A percentile compares a stretch with the other conserved stretches of the same genome.
phyloP scores from a whole-genome alignment of 2,797 vertebrate genomes.

The Picus viridis region DNA sequence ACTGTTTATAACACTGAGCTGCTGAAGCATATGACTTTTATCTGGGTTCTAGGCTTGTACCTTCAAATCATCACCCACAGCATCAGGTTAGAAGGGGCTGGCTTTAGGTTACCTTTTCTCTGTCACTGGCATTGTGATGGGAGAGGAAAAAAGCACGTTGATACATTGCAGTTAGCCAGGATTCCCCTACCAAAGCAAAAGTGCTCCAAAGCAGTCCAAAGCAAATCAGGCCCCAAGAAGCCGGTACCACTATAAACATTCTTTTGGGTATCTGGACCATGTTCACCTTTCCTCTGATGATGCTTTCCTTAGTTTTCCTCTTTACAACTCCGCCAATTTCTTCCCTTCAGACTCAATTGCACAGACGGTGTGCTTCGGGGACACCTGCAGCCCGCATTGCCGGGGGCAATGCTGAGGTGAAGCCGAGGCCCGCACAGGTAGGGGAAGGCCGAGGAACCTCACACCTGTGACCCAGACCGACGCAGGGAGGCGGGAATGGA shows the following conservation, averaged over 20 bases:
- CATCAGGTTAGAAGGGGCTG: neutral
- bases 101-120: neutral
- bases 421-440: neutral
- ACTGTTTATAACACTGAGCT: neutral
- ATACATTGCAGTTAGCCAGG: neutral
- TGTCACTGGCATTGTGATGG: neutral
- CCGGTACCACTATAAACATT: rapidly evolving
- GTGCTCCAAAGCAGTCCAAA: too few species aligned
- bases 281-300: rapidly evolving
- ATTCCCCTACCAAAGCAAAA: too few species aligned
- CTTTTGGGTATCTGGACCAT: neutral
- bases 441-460: neutral
- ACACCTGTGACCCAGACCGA: rapidly evolving
- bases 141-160: neutral
- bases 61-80: neutral
- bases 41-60: neutral
- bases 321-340: rapidly evolving
- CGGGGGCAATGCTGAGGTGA: neutral
- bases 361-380: rapidly evolving
- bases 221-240: too few species aligned
- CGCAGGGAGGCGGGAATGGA: rapidly evolving
- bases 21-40: neutral
- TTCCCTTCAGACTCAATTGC: neutral
- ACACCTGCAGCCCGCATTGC: rapidly evolving
- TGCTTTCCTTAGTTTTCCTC: neutral